Conservation (phyloP, 2,888 invertebrate species). For the Drosophila neonasuta region DNA sequence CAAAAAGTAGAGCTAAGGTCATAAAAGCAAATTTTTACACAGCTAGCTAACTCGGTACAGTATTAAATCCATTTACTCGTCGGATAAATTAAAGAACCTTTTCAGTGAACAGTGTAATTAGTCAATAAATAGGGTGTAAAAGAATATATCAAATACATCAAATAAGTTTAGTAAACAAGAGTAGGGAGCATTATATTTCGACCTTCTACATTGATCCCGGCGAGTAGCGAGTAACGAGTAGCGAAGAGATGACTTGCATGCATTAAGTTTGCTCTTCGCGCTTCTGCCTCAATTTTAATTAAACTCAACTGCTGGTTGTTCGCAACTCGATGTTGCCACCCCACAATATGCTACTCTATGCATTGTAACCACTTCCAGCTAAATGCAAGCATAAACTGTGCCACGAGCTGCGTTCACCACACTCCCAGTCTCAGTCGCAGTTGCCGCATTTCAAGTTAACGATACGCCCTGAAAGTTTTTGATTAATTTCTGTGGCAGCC, state of each 20-base stretch:
- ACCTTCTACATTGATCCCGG: background rate
- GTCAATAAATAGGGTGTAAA: too few species aligned
- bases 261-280: background rate
- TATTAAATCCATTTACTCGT: too few species aligned
- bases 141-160: too few species aligned
- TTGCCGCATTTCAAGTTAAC: constrained; percentile 15
- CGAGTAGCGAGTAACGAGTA: background rate
- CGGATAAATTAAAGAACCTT: too few species aligned
- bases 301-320: constrained; percentile 37
- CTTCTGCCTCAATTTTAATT: constrained; percentile 30
- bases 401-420: constrained; percentile 49
- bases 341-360: constrained; percentile 19
- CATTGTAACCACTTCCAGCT: constrained; percentile 17
- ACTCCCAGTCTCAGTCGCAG: constrained; percentile 3
- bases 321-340: background rate
- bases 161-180: too few species aligned
- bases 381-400: constrained; percentile 34
- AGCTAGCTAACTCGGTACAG: too few species aligned
- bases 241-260: background rate
- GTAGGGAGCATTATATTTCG: too few species aligned
- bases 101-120: too few species aligned
- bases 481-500: constrained; percentile 53
- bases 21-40: too few species aligned
- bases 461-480: constrained; percentile 56
- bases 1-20: too few species aligned